Percentiles rank a stretch among this genome's conserved stretches.
Conservation (phyloP, 1,140 invertebrate genomes). For the Drosophila bipectinata region DNA sequence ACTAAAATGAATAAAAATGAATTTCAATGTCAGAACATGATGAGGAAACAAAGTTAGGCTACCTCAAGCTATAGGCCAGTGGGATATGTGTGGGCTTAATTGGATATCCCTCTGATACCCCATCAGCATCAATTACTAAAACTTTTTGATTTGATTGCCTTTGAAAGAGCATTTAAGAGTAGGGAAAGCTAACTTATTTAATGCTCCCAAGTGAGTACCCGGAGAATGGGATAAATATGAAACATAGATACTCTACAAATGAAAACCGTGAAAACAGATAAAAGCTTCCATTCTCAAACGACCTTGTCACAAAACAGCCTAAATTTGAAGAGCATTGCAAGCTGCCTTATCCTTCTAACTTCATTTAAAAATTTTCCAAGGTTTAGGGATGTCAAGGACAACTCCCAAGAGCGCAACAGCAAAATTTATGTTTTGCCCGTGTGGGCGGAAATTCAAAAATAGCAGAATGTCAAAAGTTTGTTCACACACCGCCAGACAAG, state of each 20-base stretch:
- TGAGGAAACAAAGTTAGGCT: not conserved
- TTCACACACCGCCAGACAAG: conserved; percentile 26
- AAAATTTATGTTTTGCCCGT: conserved; percentile 45
- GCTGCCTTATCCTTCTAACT: not conserved
- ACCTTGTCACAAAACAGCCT: not conserved
- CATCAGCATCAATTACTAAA: conserved; percentile 28
- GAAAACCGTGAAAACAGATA: not conserved
- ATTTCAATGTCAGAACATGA: not conserved
- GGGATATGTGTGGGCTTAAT: not conserved
- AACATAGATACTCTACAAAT: not conserved
- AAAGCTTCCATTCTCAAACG: not conserved
- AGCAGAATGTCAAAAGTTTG: conserved; percentile 53
- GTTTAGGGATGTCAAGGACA: conserved; percentile 32
- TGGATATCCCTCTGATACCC: conserved; percentile 1
- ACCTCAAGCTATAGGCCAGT: not conserved
- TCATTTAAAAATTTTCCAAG: conserved; percentile 4
- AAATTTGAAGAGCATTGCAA: conserved; percentile 4
- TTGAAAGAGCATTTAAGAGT: conserved; percentile 42
- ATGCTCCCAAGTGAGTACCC: conserved; percentile 12
- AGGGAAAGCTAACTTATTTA: conserved; percentile 28
- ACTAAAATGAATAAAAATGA: not conserved
- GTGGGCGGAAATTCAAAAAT: conserved; percentile 56
- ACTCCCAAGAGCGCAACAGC: conserved; percentile 38
- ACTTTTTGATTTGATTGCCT: conserved; percentile 48
- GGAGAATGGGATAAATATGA: not conserved